Evolutionary conservation across 2,113 vertebrate genomes (phyloP).

Genomic region (Dolichallabes microphthalmus): DNA sequence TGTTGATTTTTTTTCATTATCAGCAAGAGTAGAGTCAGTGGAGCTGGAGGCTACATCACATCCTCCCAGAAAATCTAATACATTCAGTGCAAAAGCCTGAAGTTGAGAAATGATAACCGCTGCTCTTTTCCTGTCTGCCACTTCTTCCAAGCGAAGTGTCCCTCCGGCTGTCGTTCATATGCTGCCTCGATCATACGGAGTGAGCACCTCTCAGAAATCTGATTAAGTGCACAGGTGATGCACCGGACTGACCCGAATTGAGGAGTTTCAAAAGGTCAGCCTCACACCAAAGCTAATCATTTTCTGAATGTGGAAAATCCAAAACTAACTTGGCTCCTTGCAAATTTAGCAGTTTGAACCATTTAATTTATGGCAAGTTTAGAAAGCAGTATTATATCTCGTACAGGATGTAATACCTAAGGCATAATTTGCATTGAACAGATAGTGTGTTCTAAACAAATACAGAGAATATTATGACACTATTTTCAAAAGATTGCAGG

Average conservation of each 20-base stretch:
- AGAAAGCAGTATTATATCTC: neutral
- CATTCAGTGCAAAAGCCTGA: neutral
- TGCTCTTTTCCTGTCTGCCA: conserved; percentile 1
- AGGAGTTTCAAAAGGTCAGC: neutral
- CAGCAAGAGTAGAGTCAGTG: neutral
- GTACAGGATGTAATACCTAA: neutral
- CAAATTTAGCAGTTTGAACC: neutral
- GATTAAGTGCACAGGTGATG: conserved; percentile 21
- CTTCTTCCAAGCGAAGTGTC: neutral
- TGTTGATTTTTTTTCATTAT: conserved; percentile 15
- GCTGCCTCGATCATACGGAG: neutral
- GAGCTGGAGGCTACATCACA: neutral
- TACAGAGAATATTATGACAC: neutral
- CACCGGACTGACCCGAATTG: neutral
- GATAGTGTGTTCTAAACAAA: neutral
- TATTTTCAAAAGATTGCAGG: neutral
- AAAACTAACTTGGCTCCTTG: neutral
- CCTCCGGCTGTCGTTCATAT: conserved; percentile 20
- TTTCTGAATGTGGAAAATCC: neutral
- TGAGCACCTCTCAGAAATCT: conserved; percentile 11
- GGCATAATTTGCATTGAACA: neutral
- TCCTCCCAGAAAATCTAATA: conserved; percentile 2
- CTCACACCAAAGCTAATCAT: neutral
- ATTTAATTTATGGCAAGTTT: neutral
- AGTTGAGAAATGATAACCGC: neutral